phyloP scores from a whole-genome alignment of 2,797 vertebrate species.

The Phataginus tetradactyla region DNA sequence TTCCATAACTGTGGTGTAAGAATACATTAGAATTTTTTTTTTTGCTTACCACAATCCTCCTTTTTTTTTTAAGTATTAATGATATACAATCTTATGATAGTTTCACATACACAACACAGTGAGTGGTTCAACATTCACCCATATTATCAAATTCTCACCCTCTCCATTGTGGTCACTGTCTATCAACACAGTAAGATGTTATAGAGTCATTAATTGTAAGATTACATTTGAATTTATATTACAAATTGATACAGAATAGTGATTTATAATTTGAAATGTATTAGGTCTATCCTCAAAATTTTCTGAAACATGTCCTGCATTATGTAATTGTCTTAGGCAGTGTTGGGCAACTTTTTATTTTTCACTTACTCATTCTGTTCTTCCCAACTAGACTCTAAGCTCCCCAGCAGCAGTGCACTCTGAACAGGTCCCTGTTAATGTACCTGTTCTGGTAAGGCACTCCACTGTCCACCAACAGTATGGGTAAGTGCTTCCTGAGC shows the following conservation, averaged over 20 bases:
- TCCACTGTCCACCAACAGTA: neutral
- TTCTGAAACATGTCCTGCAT: neutral
- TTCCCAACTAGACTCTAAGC: neutral
- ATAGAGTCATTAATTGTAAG: too few relatives aligned
- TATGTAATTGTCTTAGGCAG: neutral
- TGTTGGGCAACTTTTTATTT: slow-evolving; percentile 4
- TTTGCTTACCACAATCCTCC: too few relatives aligned
- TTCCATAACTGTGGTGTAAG: too few relatives aligned
- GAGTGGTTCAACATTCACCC: too few relatives aligned
- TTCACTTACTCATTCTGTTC: slow-evolving; percentile 21
- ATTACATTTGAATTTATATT: neutral
- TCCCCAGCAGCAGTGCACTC: neutral
- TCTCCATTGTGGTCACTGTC: too few relatives aligned
- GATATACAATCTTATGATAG: too few relatives aligned
- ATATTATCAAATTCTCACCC: too few relatives aligned
- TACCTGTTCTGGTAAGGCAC: neutral
- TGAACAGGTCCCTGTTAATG: neutral
- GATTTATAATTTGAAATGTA: neutral
- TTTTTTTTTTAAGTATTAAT: too few relatives aligned
- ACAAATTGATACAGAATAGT: neutral
- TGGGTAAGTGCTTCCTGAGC: neutral
- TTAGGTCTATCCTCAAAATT: neutral
- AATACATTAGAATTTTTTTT: too few relatives aligned
- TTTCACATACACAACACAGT: too few relatives aligned
- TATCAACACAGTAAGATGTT: too few relatives aligned